Evolutionary conservation across 2,888 invertebrate genomes (phyloP).

Genomic region (Epicampocera succincta): DNA sequence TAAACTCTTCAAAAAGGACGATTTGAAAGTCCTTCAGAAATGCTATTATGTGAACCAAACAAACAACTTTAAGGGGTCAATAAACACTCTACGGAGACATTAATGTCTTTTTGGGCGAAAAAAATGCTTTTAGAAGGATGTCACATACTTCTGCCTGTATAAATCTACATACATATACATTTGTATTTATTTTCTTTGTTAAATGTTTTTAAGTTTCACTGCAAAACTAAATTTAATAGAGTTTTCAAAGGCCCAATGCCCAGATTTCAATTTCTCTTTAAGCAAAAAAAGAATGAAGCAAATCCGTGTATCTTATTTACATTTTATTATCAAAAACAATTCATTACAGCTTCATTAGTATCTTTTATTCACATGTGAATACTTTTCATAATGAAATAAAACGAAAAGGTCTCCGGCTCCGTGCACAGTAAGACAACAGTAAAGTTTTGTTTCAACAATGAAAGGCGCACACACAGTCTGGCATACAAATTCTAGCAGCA

Average conservation of each 20-base stretch:
- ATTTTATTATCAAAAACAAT: conserved; percentile 46
- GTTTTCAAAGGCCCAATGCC: neutral
- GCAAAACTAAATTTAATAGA: too few species aligned
- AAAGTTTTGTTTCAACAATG: conserved; percentile 36
- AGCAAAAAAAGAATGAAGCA: neutral
- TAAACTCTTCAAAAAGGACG: too few species aligned
- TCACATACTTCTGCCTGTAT: too few species aligned
- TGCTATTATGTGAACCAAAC: too few species aligned
- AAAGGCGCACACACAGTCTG: neutral
- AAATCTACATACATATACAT: too few species aligned
- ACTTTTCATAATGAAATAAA: conserved; percentile 29
- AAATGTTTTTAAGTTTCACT: neutral
- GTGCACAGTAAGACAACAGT: neutral
- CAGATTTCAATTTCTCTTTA: neutral
- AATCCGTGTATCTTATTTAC: conserved; percentile 12
- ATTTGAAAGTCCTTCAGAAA: too few species aligned
- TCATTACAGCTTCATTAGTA: conserved; percentile 61
- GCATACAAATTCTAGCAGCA: neutral
- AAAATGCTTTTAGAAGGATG: too few species aligned
- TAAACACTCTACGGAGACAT: too few species aligned
- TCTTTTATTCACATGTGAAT: conserved; percentile 60
- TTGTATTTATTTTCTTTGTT: too few species aligned
- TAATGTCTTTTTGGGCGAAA: too few species aligned
- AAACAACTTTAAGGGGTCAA: too few species aligned
- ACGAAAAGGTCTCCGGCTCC: conserved; percentile 20